A percentile compares a stretch with the other conserved stretches of the same genome.
phyloP scores from a whole-genome alignment of 2,113 vertebrate species.

The Gulo gulo region DNA sequence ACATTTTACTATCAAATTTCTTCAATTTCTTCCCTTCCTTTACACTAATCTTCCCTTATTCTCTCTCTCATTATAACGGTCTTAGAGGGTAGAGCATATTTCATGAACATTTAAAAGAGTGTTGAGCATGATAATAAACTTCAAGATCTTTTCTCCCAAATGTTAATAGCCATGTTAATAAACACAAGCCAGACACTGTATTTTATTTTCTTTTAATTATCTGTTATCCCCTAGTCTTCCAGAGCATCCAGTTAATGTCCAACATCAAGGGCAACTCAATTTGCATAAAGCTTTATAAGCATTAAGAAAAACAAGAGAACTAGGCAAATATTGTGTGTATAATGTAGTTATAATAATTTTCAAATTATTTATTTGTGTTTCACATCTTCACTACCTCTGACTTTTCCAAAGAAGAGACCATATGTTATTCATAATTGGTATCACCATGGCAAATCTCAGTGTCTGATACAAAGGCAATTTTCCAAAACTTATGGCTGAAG shows the following conservation, averaged over 20 bases:
- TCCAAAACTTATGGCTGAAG: not conserved
- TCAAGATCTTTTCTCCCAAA: not conserved
- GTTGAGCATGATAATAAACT: not conserved
- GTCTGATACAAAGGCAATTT: not conserved
- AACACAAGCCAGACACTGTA: not conserved
- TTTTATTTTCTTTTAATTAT: conserved; percentile 18
- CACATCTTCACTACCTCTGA: not conserved
- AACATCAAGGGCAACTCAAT: not conserved
- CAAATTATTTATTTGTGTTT: not conserved
- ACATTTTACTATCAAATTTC: conserved; percentile 58
- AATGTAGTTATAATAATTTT: not conserved
- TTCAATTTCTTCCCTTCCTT: conserved; percentile 48
- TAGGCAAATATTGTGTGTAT: not conserved
- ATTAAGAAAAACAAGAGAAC: not conserved
- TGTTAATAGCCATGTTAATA: conserved; percentile 31
- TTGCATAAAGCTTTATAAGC: not conserved
- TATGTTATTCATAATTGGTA: not conserved
- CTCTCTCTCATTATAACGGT: conserved; percentile 12
- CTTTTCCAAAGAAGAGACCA: not conserved
- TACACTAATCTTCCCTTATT: not conserved
- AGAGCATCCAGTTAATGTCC: not conserved
- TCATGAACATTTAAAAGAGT: not conserved
- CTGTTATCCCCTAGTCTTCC: not conserved
- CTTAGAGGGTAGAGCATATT: conserved; percentile 2
- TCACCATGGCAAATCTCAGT: not conserved